These are phyloP conservation scores for Piliocolobus tephrosceles DNA, from an alignment of 2,113 vertebrate genomes.

Conservation along the genomic window DNA sequence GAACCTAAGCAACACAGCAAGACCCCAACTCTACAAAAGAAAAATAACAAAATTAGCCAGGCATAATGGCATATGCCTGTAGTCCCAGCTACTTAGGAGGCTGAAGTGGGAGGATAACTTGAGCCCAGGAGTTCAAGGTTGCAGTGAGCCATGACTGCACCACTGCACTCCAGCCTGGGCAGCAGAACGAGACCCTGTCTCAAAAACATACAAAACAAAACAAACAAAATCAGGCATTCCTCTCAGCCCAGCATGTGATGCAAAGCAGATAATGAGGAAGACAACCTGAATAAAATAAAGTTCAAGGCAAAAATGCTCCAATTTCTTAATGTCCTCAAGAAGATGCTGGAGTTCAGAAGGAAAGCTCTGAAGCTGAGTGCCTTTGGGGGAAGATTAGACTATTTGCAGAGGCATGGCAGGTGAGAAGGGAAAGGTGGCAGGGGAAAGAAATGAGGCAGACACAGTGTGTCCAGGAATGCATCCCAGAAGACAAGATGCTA, in stretches of 20 bases:
- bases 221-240: not conserved
- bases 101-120: too few relatives aligned
- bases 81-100: too few relatives aligned
- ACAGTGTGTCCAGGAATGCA: not conserved
- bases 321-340: not conserved
- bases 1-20: too few relatives aligned
- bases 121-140: too few relatives aligned
- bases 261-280: not conserved
- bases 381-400: not conserved
- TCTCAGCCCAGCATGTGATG: not conserved
- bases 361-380: not conserved
- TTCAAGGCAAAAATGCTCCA: conserved; percentile 7
- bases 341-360: not conserved
- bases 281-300: conserved; percentile 8
- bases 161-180: too few relatives aligned
- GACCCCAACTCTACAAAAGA: too few relatives aligned
- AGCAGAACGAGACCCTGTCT: too few relatives aligned
- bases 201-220: too few relatives aligned
- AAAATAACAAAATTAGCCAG: too few relatives aligned
- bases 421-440: not conserved
- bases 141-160: too few relatives aligned
- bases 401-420: not conserved
- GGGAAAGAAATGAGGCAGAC: not conserved
- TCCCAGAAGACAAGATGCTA: not conserved
- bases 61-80: too few relatives aligned